These are phyloP conservation scores for Eupithecia pulchellata DNA, from an alignment of 2,888 invertebrate genomes.

Conservation along the genomic window DNA sequence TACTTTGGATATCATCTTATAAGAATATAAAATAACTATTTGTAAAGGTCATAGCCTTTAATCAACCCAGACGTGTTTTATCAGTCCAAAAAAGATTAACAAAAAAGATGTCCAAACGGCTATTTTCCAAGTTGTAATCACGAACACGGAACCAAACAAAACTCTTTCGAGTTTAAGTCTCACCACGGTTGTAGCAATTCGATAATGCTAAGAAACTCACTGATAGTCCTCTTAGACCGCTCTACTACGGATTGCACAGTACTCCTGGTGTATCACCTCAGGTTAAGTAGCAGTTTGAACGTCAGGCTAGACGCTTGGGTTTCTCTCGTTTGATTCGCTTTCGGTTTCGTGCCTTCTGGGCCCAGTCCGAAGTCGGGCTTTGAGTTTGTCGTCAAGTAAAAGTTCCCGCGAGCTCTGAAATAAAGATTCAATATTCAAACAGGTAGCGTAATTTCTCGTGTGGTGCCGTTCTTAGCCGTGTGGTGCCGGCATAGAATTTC, in stretches of 20 bases:
- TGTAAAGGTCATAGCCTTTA: not conserved
- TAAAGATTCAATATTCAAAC: not conserved
- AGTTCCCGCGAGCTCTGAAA: slow-evolving; percentile 72
- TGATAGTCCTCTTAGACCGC: slow-evolving; percentile 30
- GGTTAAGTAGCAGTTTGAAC: slow-evolving; percentile 52
- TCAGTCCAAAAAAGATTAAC: not conserved
- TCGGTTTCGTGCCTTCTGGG: slow-evolving; percentile 56
- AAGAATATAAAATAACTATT: not conserved
- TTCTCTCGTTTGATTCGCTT: slow-evolving; percentile 45
- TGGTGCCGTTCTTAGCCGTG: too few relatives aligned
- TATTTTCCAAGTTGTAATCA: not conserved
- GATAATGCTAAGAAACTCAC: slow-evolving; percentile 13
- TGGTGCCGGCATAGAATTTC: too few relatives aligned
- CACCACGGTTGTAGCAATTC: not conserved
- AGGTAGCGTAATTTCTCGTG: too few relatives aligned
- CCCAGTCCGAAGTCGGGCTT: slow-evolving; percentile 63
- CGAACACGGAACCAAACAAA: not conserved
- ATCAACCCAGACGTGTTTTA: not conserved
- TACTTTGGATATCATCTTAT: not conserved
- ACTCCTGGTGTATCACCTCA: slow-evolving; percentile 52
- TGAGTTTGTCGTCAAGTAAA: slow-evolving; percentile 66
- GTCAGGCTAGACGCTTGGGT: slow-evolving; percentile 47
- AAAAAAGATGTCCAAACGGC: not conserved
- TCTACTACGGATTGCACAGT: slow-evolving; percentile 29
- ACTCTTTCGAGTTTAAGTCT: not conserved